phyloP scores from a whole-genome alignment of 2,888 invertebrate genomes.

The Ischnura elegans region DNA sequence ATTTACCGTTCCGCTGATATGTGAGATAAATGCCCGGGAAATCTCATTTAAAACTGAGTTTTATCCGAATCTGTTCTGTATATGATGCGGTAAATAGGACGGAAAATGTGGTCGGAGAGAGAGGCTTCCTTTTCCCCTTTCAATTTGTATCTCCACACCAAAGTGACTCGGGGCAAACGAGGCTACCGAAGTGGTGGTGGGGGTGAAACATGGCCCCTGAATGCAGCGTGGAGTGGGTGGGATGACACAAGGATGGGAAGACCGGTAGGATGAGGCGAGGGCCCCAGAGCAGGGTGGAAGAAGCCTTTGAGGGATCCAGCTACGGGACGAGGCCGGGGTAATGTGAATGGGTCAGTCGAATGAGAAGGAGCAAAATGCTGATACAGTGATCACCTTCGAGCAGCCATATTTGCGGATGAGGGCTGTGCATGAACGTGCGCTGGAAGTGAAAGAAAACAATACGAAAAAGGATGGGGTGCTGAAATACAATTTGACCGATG shows the following conservation, averaged over 20 bases:
- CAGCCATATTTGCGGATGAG: not conserved
- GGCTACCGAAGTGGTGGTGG: not conserved
- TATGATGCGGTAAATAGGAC: conserved; percentile 63
- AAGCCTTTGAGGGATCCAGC: conserved; percentile 47
- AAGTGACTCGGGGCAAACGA: not conserved
- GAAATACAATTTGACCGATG: not conserved
- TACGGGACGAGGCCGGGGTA: conserved; percentile 12
- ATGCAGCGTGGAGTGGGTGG: not conserved
- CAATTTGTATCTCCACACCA: not conserved
- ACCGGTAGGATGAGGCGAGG: not conserved
- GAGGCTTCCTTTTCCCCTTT: not conserved
- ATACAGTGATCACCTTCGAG: not conserved
- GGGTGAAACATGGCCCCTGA: not conserved
- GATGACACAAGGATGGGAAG: not conserved
- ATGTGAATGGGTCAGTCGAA: not conserved
- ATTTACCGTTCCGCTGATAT: conserved; percentile 47
- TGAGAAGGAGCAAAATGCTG: not conserved
- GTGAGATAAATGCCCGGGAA: conserved; percentile 44
- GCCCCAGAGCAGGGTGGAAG: conserved; percentile 39
- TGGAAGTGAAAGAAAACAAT: not conserved
- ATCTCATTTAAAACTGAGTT: conserved; percentile 61
- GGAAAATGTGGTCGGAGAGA: conserved; percentile 45
- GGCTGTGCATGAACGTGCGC: too few relatives aligned
- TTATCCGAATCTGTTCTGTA: conserved; percentile 40
- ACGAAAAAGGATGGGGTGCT: not conserved